These are phyloP conservation scores for Gryon sp. DNA, from an alignment of 1,140 invertebrate genomes.

Conservation along the genomic window DNA sequence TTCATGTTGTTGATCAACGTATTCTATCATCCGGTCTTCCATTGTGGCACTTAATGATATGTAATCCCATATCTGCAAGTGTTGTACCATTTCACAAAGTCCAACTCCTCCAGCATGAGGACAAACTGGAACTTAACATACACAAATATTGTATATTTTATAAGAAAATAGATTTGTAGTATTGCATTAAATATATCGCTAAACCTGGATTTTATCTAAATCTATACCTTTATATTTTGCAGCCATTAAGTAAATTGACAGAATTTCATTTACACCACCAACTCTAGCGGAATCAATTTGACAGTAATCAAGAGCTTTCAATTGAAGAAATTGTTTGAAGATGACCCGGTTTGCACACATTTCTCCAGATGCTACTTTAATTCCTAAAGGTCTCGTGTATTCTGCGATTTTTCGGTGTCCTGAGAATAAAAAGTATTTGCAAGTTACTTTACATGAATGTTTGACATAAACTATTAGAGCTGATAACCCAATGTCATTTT, in stretches of 20 bases:
- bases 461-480: too few relatives aligned
- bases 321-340: conserved; percentile 94
- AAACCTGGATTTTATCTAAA: too few relatives aligned
- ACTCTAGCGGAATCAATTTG: conserved; percentile 94
- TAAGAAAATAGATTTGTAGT: too few relatives aligned
- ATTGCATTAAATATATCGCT: too few relatives aligned
- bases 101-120: conserved; percentile 96
- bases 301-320: conserved; percentile 89
- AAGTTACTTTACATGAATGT: too few relatives aligned
- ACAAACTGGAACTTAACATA: conserved; percentile 95
- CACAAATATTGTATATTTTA: conserved; percentile 61
- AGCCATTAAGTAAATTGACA: conserved; percentile 94
- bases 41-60: conserved; percentile 85
- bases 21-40: conserved; percentile 89
- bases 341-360: conserved; percentile 94
- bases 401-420: conserved; percentile 84
- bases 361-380: conserved; percentile 94
- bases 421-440: conserved; percentile 6
- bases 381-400: conserved; percentile 84
- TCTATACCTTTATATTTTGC: conserved; percentile 85
- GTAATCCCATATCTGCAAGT: conserved; percentile 94
- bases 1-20: conserved; percentile 93
- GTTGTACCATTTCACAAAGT: conserved; percentile 95
- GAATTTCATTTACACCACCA: conserved; percentile 93
- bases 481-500: too few relatives aligned